Percentiles rank a stretch among this genome's conserved stretches.
phyloP scores from a whole-genome alignment of 2,113 vertebrate species.

The Spermophilus dauricus region DNA sequence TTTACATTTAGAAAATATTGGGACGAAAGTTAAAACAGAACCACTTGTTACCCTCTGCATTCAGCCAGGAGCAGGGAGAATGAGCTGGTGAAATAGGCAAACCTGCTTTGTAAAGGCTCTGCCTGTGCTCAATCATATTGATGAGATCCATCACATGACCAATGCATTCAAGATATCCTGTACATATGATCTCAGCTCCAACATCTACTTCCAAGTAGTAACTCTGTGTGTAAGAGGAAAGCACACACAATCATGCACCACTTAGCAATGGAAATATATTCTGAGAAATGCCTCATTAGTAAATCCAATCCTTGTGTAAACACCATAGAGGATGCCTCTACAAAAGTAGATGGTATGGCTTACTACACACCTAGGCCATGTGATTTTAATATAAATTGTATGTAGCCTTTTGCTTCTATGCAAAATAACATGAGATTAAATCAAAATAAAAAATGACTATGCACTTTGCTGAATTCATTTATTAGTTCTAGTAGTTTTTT shows the following conservation, averaged over 20 bases:
- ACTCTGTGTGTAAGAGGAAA: not conserved
- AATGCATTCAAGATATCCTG: not conserved
- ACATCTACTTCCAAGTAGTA: not conserved
- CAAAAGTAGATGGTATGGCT: not conserved
- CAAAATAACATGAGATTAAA: not conserved
- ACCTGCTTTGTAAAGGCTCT: not conserved
- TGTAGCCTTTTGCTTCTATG: not conserved
- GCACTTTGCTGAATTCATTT: too few species aligned
- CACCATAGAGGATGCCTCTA: not conserved
- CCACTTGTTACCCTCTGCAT: not conserved
- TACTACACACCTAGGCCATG: not conserved
- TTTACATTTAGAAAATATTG: not conserved
- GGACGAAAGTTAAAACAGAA: not conserved
- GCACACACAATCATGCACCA: not conserved
- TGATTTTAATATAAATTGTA: not conserved
- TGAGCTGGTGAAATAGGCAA: not conserved
- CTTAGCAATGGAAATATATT: not conserved
- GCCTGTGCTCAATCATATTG: too few species aligned
- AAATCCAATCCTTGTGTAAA: not conserved
- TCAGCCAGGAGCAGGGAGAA: not conserved
- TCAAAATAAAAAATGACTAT: not conserved
- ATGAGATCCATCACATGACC: not conserved
- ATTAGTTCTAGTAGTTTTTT: too few species aligned
- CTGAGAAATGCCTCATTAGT: not conserved
- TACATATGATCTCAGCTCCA: not conserved